A percentile compares a stretch with the other conserved stretches of the same genome.
phyloP scores from a whole-genome alignment of 1,140 invertebrate species.

The Globodera rostochiensis region DNA sequence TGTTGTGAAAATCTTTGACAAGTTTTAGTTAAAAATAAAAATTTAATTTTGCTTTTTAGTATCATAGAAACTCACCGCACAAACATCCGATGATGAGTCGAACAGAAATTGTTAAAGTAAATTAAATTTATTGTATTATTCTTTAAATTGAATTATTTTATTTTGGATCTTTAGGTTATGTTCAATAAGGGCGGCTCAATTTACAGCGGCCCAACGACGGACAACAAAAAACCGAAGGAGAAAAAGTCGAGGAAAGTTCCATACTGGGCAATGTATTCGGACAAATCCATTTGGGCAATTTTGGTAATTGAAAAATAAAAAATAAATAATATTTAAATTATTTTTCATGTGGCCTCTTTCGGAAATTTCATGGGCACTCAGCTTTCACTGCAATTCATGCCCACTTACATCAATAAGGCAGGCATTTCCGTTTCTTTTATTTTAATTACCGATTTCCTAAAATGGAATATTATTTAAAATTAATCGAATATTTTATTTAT shows the following conservation, averaged over 20 bases:
- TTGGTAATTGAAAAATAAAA: constrained; percentile 12
- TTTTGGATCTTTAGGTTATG: constrained; percentile 37
- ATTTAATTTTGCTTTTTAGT: constrained; percentile 6
- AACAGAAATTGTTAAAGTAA: constrained; percentile 51
- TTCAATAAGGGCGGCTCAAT: constrained; percentile 52
- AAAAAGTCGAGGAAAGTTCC: constrained; percentile 55
- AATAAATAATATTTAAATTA: no score
- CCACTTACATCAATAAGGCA: constrained; percentile 54
- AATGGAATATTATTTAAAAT: neutral
- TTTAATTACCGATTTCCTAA: neutral
- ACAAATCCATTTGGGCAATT: constrained; percentile 54
- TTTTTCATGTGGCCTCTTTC: constrained; percentile 45
- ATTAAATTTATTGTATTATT: no score
- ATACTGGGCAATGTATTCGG: constrained; percentile 49
- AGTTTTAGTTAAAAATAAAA: no score
- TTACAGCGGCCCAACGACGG: constrained; percentile 46
- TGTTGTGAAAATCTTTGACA: no score
- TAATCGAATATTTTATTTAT: neutral
- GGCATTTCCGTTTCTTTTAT: neutral
- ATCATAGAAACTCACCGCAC: constrained; percentile 52
- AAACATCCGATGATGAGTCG: constrained; percentile 51
- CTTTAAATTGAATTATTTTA: neutral
- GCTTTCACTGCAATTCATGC: constrained; percentile 53
- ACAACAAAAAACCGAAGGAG: constrained; percentile 28
- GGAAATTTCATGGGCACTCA: constrained; percentile 58